A percentile compares a stretch with the other conserved stretches of the same genome.
Conservation (phyloP, 2,113 vertebrate species). For the Caracal caracal region DNA sequence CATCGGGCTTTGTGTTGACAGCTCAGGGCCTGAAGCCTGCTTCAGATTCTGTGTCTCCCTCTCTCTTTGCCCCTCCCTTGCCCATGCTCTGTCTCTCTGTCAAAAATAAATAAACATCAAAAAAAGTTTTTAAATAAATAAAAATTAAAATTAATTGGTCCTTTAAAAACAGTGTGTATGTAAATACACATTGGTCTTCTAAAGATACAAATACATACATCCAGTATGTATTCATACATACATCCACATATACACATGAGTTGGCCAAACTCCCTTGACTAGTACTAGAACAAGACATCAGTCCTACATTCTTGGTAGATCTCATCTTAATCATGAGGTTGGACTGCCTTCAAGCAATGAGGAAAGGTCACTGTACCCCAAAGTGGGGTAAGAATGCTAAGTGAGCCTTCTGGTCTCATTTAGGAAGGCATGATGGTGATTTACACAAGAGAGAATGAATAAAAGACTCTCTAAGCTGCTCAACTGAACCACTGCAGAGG, state of each 20-base stretch:
- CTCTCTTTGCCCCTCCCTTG: no score
- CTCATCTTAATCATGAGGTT: background rate
- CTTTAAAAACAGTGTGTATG: slow-evolving; percentile 19
- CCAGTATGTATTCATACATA: background rate
- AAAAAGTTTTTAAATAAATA: no score
- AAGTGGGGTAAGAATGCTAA: background rate
- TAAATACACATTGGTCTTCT: slow-evolving; percentile 1
- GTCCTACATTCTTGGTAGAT: background rate
- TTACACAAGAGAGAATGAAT: background rate
- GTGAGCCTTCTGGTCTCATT: background rate
- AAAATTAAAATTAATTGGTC: background rate
- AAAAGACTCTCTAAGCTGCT: background rate
- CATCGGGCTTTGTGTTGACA: no score
- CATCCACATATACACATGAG: background rate
- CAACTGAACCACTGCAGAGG: background rate
- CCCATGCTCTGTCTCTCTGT: no score
- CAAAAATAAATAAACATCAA: no score
- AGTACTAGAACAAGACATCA: background rate
- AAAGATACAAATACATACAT: background rate
- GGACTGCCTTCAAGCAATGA: background rate
- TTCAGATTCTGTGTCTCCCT: no score
- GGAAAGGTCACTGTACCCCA: background rate
- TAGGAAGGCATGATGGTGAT: background rate
- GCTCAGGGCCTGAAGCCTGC: no score
- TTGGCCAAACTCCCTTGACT: background rate